Evolutionary conservation across 2,888 invertebrate genomes (phyloP), one percentile per base, ranked within the genome.

Genomic region (Acanthosepion lycidas): DNA sequence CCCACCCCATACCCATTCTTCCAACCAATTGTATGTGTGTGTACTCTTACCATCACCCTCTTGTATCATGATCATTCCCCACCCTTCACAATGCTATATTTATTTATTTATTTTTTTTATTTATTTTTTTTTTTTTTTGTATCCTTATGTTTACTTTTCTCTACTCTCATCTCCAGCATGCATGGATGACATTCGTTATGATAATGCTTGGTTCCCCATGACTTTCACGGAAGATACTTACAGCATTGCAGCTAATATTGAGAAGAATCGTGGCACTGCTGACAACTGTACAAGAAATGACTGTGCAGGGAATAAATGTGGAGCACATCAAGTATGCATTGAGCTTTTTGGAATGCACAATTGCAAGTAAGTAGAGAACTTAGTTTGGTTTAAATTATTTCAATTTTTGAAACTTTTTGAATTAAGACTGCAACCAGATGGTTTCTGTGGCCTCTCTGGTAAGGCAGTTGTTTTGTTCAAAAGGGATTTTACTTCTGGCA

Each of bases 301-400:
- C 94, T 97, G 97, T 95, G 48, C 92, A 0, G 95, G 95, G 91
- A 95, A 95, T 15, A 64, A 91, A 20, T 97, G 96, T 95, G 94
- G 91, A 20, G 95, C 93, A 20, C 97, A 95, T 9, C 64, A 99
- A 99, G 97, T 99, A 99, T 98, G 98, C 99, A 95, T 99, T 99
- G 98, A 98, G 48, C 95, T 99, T 28, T 99, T 99, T 99, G 99
- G 99, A 97, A 99, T 99, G 97, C 99, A 99, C 97, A 99, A 99
- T 97, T 99, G 99, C 99, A 99, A 99, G 99, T 99, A 95, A 95
- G 95, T 55, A 59, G 20, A 26, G 15, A 55, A 53, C 59, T 6
- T 6, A 1, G 20, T 59, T 59, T 55, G 18, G 15, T 55, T 55
- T 55, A 42, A 42, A 42, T 42, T 42, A 42, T 42, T 42, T 42